Conservation (phyloP, 2,888 invertebrate genomes). For the Linyphia triangularis region DNA sequence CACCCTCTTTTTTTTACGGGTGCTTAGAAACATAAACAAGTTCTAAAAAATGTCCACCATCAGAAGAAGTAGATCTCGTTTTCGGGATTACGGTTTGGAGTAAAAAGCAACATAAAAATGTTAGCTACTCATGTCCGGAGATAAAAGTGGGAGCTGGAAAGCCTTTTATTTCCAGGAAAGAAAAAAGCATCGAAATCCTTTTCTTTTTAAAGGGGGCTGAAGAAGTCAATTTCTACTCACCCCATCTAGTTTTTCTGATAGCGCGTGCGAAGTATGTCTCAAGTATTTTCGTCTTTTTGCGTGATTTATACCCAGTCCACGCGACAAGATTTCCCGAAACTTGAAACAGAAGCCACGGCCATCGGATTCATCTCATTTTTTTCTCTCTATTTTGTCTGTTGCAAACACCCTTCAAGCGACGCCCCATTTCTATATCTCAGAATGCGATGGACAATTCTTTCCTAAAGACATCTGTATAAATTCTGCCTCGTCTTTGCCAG, state of each 20-base stretch:
- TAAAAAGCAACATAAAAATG: conserved; percentile 58
- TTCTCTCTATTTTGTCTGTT: conserved; percentile 1
- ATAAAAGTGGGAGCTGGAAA: conserved; percentile 49
- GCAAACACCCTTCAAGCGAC: background rate
- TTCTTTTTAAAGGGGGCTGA: conserved; percentile 2
- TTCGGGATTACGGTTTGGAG: conserved; percentile 46
- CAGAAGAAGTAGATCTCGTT: conserved; percentile 46
- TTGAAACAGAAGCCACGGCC: conserved; percentile 56
- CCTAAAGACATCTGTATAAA: conserved; percentile 62
- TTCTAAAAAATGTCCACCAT: conserved; percentile 49
- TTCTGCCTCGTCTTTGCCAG: conserved; percentile 51
- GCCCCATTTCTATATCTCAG: conserved; percentile 12
- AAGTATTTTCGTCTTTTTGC: conserved; percentile 53
- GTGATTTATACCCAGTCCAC: conserved; percentile 62
- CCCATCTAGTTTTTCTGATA: conserved; percentile 38
- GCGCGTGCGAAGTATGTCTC: conserved; percentile 57
- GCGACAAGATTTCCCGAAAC: conserved; percentile 45
- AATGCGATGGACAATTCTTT: conserved; percentile 46
- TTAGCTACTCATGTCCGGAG: conserved; percentile 48
- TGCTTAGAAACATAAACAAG: conserved; percentile 38
- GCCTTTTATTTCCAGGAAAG: conserved; percentile 23
- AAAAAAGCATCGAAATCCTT: conserved; percentile 11
- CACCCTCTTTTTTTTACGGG: background rate
- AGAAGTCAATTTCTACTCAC: conserved; percentile 45
- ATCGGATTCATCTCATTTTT: conserved; percentile 60